These are phyloP conservation scores for Falcaria lacertinaria DNA, from an alignment of 2,888 invertebrate genomes.

Conservation along the genomic window DNA sequence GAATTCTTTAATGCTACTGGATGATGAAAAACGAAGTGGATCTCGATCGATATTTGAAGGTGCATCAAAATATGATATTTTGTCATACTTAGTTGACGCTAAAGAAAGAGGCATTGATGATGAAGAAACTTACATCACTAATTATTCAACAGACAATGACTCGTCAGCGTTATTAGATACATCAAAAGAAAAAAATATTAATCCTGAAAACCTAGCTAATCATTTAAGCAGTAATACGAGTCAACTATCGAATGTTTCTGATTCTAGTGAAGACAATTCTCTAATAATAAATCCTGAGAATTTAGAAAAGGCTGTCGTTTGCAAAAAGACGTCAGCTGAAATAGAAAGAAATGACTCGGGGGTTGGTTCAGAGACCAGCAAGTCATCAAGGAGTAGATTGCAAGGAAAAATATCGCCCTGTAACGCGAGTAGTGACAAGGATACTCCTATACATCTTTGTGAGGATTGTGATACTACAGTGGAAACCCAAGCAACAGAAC, in stretches of 20 bases:
- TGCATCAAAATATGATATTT: conserved; percentile 92
- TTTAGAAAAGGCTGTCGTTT: conserved; percentile 75
- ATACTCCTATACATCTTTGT: conserved; percentile 84
- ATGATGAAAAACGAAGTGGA: conserved; percentile 85
- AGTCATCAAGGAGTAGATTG: conserved; percentile 88
- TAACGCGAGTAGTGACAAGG: conserved; percentile 73
- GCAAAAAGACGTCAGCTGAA: conserved; percentile 83
- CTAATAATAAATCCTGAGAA: conserved; percentile 81
- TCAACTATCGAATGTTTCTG: conserved; percentile 89
- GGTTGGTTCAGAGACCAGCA: conserved; percentile 94
- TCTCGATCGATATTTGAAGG: conserved; percentile 87
- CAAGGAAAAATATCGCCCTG: conserved; percentile 79
- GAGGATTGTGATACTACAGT: conserved; percentile 93
- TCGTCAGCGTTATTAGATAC: conserved; percentile 75
- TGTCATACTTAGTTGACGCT: conserved; percentile 93
- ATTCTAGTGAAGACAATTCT: conserved; percentile 91
- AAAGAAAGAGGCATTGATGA: conserved; percentile 86
- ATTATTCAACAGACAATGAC: conserved; percentile 75
- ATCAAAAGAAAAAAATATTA: conserved; percentile 78
- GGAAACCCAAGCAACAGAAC: conserved; percentile 86
- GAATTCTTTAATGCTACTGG: conserved; percentile 81
- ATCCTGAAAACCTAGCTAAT: conserved; percentile 45
- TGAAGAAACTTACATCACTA: conserved; percentile 85
- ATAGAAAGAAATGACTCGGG: conserved; percentile 96
- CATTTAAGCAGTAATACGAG: conserved; percentile 85